Evolutionary conservation across 2,113 vertebrate genomes (phyloP).

Genomic region (Siniperca chuatsi): DNA sequence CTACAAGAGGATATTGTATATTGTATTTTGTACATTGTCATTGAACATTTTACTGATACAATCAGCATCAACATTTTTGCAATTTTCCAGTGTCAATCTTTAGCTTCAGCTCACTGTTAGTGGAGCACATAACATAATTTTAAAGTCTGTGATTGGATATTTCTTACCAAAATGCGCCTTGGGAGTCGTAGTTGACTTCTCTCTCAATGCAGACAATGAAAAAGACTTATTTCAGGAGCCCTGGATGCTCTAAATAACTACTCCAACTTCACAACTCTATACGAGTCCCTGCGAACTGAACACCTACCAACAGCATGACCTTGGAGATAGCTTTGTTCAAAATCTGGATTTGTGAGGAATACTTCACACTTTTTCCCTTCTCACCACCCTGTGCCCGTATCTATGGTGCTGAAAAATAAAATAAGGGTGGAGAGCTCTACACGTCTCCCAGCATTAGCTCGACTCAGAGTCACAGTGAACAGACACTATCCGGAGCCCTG

Average conservation of each 20-base stretch:
- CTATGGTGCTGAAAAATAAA: constrained; percentile 44
- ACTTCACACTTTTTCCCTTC: neutral
- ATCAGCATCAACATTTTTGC: too few relatives aligned
- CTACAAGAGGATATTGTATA: too few relatives aligned
- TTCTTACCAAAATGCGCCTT: neutral
- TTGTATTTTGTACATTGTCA: too few relatives aligned
- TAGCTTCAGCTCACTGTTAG: too few relatives aligned
- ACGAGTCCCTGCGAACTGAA: neutral
- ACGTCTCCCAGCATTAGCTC: constrained; percentile 17
- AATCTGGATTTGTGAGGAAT: neutral
- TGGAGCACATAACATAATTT: too few relatives aligned
- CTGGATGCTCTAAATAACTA: neutral
- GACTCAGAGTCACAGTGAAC: neutral
- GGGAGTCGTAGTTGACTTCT: neutral
- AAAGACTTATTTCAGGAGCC: too few relatives aligned
- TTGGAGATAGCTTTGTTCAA: neutral
- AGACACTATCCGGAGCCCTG: neutral
- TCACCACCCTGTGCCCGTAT: constrained; percentile 23
- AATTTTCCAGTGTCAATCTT: too few relatives aligned
- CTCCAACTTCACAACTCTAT: neutral
- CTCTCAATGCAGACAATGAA: neutral
- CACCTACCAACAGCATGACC: neutral
- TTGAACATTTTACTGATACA: too few relatives aligned
- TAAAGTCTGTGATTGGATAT: too few relatives aligned
- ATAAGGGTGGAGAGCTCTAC: constrained; percentile 32